phyloP scores from a whole-genome alignment of 2,888 invertebrate genomes.

The Hipparchia sbordonii region DNA sequence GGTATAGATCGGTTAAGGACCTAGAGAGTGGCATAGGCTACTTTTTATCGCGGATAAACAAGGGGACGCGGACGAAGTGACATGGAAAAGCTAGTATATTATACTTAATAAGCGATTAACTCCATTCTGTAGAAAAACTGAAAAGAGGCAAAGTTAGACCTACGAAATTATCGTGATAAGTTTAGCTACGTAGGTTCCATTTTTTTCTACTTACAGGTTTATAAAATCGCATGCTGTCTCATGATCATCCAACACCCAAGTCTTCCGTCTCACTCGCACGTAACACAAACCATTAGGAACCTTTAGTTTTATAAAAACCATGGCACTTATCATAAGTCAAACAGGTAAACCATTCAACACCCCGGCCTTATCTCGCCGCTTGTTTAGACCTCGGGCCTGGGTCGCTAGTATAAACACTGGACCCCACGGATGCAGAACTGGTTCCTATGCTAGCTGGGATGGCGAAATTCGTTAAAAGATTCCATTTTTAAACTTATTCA shows the following conservation, averaged over 20 bases:
- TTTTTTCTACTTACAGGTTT: too few relatives aligned
- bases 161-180: too few relatives aligned
- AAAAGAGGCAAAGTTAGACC: neutral
- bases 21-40: too few relatives aligned
- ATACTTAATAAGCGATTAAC: too few relatives aligned
- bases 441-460: slow-evolving; percentile 49
- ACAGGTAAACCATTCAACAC: slow-evolving; percentile 31
- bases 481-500: slow-evolving; percentile 5
- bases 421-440: slow-evolving; percentile 67
- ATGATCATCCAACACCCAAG: neutral
- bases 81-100: too few relatives aligned
- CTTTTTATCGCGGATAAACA: too few relatives aligned
- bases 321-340: slow-evolving; percentile 35
- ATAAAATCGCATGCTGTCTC: neutral
- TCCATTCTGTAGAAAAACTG: too few relatives aligned
- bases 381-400: slow-evolving; percentile 37
- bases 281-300: neutral
- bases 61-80: too few relatives aligned
- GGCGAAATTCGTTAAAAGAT: slow-evolving; percentile 36
- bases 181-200: too few relatives aligned
- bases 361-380: slow-evolving; percentile 39
- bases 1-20: too few relatives aligned
- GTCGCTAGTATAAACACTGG: slow-evolving; percentile 64
- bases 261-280: neutral
- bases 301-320: slow-evolving; percentile 15